phyloP scores from a whole-genome alignment of 2,113 vertebrate species.

The Melospiza georgiana region DNA sequence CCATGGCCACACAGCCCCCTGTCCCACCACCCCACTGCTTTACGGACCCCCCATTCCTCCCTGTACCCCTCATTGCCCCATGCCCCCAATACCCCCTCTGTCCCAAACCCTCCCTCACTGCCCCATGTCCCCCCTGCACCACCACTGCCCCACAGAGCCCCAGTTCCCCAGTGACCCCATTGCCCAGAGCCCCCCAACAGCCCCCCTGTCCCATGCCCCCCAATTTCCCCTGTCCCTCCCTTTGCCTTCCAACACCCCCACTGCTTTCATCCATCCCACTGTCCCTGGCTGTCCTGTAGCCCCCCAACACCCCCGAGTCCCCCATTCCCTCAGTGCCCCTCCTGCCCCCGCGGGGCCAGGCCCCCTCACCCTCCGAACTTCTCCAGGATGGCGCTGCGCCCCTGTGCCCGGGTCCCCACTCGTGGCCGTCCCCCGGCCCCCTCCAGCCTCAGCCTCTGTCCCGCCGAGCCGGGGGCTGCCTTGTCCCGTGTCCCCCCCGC shows the following conservation, averaged over 20 bases:
- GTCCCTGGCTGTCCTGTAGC: neutral
- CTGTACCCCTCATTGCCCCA: too few species aligned
- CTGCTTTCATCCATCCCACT: neutral
- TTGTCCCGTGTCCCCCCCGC: fast-evolving
- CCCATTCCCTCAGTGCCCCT: neutral
- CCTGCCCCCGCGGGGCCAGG: neutral
- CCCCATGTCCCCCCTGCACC: neutral
- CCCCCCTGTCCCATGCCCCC: neutral
- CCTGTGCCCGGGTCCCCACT: conserved; percentile 44
- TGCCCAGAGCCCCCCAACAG: too few species aligned
- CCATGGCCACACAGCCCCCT: too few species aligned
- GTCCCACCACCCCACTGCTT: too few species aligned
- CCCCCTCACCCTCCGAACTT: conserved; percentile 74
- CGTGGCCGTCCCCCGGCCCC: conserved; percentile 4
- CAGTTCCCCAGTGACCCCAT: neutral
- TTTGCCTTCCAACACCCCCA: neutral
- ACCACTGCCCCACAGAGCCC: neutral
- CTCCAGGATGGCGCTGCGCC: conserved; percentile 75
- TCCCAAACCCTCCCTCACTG: neutral
- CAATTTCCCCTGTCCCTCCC: too few species aligned
- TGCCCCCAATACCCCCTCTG: neutral
- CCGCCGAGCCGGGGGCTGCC: fast-evolving
- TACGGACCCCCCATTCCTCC: too few species aligned
- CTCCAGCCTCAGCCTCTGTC: conserved; percentile 14
- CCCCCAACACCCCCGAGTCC: fast-evolving